Conservation (phyloP, 1,140 invertebrate species). For the Drosophila sulfurigaster region DNA sequence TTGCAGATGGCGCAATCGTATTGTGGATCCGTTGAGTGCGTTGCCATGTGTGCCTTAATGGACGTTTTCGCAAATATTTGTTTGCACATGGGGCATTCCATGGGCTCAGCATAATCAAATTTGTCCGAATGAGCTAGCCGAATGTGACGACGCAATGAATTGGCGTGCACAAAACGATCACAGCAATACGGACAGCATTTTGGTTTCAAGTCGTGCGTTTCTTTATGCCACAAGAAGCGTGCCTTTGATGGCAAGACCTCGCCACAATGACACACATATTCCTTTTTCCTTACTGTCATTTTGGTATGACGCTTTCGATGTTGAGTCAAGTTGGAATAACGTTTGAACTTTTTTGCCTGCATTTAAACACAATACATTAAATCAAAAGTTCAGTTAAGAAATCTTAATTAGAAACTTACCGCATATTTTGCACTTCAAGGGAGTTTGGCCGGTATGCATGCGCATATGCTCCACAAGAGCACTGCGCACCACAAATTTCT, state of each 20-base stretch:
- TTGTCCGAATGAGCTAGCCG: slow-evolving; percentile 91
- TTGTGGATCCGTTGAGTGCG: slow-evolving; percentile 89
- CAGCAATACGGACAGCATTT: slow-evolving; percentile 93
- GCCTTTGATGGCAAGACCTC: slow-evolving; percentile 92
- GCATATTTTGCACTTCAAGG: slow-evolving; percentile 92
- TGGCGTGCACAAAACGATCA: slow-evolving; percentile 93
- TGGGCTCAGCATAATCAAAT: slow-evolving; percentile 90
- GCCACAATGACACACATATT: slow-evolving; percentile 93
- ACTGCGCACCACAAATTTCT: slow-evolving; percentile 92
- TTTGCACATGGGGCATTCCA: slow-evolving; percentile 92
- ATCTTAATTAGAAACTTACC: slow-evolving; percentile 82
- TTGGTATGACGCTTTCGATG: slow-evolving; percentile 91
- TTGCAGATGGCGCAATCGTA: slow-evolving; percentile 93
- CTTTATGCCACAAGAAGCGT: slow-evolving; percentile 93
- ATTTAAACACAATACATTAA: not conserved
- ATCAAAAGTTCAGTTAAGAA: not conserved
- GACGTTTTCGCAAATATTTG: slow-evolving; percentile 92
- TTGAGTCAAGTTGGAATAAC: slow-evolving; percentile 94
- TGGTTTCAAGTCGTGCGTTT: slow-evolving; percentile 92
- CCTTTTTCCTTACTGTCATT: slow-evolving; percentile 89
- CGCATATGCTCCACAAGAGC: slow-evolving; percentile 92
- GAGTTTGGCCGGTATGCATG: slow-evolving; percentile 92
- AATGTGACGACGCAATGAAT: slow-evolving; percentile 93
- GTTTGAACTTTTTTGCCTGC: slow-evolving; percentile 90
- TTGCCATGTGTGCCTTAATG: slow-evolving; percentile 92